Conservation (phyloP, 1,140 invertebrate species). For the Megathymus violae region DNA sequence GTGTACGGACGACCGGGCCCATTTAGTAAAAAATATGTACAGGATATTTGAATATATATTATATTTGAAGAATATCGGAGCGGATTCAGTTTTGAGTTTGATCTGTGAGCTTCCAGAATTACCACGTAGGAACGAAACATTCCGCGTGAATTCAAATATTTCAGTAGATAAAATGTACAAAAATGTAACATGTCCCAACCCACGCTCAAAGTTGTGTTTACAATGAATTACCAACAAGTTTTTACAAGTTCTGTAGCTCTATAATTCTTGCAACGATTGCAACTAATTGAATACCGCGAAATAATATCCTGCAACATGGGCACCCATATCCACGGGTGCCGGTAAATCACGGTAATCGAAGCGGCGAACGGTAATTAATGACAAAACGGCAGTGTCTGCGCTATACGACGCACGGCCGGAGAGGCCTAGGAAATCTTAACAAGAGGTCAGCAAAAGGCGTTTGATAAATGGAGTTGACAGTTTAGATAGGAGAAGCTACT, state of each 20-base stretch:
- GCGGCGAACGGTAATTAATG: slow-evolving; percentile 67
- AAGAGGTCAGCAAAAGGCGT: slow-evolving; percentile 36
- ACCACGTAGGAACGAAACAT: too few species aligned
- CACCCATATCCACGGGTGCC: slow-evolving; percentile 23
- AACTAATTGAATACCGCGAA: slow-evolving; percentile 55
- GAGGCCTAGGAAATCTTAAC: slow-evolving; percentile 40
- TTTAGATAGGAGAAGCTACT: background rate
- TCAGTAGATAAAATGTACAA: too few species aligned
- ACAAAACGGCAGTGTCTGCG: slow-evolving; percentile 62
- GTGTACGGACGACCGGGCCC: too few species aligned
- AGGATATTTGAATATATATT: too few species aligned
- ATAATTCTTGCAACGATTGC: slow-evolving; percentile 19
- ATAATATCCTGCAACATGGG: slow-evolving; percentile 41
- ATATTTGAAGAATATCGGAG: too few species aligned
- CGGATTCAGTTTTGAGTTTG: too few species aligned
- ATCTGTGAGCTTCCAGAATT: too few species aligned
- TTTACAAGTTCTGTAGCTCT: slow-evolving; percentile 1
- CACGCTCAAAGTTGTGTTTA: background rate
- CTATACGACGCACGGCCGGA: slow-evolving; percentile 43
- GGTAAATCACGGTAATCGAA: slow-evolving; percentile 70
- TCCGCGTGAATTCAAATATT: too few species aligned
- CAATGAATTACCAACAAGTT: slow-evolving; percentile 13
- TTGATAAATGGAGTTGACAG: slow-evolving; percentile 28
- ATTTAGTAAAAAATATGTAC: too few species aligned
- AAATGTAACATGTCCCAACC: too few species aligned